phyloP scores from a whole-genome alignment of 2,113 vertebrate species.

The Onychostruthus taczanowskii region DNA sequence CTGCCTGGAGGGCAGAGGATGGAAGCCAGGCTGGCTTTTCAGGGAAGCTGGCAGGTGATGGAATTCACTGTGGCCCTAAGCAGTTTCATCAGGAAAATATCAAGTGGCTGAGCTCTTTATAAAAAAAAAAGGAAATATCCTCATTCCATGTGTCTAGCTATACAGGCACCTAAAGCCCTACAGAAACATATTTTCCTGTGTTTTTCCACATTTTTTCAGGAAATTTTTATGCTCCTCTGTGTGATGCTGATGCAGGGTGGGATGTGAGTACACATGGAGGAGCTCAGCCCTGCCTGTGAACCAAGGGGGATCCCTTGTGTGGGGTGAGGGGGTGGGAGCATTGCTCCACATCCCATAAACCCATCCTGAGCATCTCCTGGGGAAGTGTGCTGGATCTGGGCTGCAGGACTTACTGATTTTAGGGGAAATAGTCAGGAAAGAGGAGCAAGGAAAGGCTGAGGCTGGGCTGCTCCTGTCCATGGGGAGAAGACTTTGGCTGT shows the following conservation, averaged over 20 bases:
- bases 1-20: neutral
- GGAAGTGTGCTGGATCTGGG: neutral
- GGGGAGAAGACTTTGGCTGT: rapidly evolving
- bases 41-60: neutral
- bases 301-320: rapidly evolving
- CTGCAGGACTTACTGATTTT: rapidly evolving
- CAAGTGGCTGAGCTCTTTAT: neutral
- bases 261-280: rapidly evolving
- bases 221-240: neutral
- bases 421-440: neutral
- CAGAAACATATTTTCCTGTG: neutral
- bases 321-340: neutral
- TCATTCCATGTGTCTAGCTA: rapidly evolving
- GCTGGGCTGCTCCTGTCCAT: neutral
- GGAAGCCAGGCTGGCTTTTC: neutral
- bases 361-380: neutral
- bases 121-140: neutral
- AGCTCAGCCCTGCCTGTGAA: neutral
- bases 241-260: neutral
- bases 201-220: neutral
- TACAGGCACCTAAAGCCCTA: neutral
- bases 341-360: neutral
- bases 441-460: neutral
- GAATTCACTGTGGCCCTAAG: neutral
- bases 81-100: neutral